These are phyloP conservation scores for human (Homo sapiens) DNA, from an alignment of 2,113 vertebrate genomes.

Conservation along the genomic window GRCh38 chr16:3951001-3951500, in stretches of 20 bases:
- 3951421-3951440: neutral
- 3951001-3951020: constrained; percentile 51
- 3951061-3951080: constrained; percentile 74
- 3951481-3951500: neutral
- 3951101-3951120: constrained; percentile 71
- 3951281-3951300: neutral
- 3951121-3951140: neutral
- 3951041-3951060: constrained; percentile 68
- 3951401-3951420: neutral
- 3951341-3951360: neutral
- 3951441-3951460: too few relatives aligned
- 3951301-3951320: accelerated
- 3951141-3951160: constrained; percentile 18
- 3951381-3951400: neutral
- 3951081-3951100: constrained; percentile 68
- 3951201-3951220: neutral
- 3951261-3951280: neutral
- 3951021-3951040: constrained; percentile 61
- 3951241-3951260: neutral
- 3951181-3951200: neutral
- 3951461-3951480: neutral
- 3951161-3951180: neutral
- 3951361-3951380: neutral
- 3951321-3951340: neutral
- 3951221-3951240: neutral